Evolutionary conservation across 2,888 invertebrate species (phyloP), one percentile per base, ranked within the genome.

Genomic region (Elegia similella): DNA sequence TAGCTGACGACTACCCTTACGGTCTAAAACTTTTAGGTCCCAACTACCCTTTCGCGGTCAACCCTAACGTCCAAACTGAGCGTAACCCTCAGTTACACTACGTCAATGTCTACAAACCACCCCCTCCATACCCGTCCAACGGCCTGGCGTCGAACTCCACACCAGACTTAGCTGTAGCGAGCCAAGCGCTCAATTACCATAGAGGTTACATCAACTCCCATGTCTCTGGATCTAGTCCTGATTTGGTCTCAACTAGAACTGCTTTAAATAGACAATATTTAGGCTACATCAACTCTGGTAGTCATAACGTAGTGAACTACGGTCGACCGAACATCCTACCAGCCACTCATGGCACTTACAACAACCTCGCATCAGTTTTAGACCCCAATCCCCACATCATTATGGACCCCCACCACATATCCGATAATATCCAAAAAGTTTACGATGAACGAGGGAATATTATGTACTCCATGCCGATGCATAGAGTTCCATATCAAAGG

Each of bases 141-240:
- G 93, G 95, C 0, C 86, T 95, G n/a, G 95, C 95, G 53, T 96
- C 96, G 7, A 96, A 95, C 68, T 96, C 96, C 0, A 97, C 97
- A 0, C 97, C 97, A 0, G 97, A 97, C 79, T 81, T 97, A 57
- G 96, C 97, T 0, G 94, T 94, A 1, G 95, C 95, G 1, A 94
- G 95, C 57, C 95, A 94, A 69, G 93, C 93, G 0, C 73, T 90
- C 0, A 88, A 86, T 59, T 90, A 90, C 67, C 89, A 89, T 50
- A 61, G 90, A 55, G 89, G 88, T 0, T 91, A 88, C 55, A 88
- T 90, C 32, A 87, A 84, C 60, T 77, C 93, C 0, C 93, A 95
- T 61, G 95, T 95, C 0, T 94, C 95, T 0, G 96, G 96, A 0
- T 96, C 96, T 0, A 96, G 95, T 70, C 96, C 96, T 0, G 96